Evolutionary conservation across 2,888 invertebrate species (phyloP).

Genomic region (Blera fallax): DNA sequence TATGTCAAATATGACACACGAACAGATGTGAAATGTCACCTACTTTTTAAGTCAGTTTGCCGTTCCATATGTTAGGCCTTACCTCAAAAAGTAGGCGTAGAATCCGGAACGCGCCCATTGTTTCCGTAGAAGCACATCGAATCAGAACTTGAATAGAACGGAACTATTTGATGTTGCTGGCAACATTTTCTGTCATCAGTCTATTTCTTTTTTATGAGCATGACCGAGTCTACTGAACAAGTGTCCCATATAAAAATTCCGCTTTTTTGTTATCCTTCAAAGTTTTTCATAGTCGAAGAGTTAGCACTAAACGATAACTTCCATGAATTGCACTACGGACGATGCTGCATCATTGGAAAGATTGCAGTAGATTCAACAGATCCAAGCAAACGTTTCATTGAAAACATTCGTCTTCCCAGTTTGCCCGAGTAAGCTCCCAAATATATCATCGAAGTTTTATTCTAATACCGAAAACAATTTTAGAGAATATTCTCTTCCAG

Average conservation of each 20-base stretch:
- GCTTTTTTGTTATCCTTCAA: constrained; percentile 76
- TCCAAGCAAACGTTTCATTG: constrained; percentile 70
- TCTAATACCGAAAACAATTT: neutral
- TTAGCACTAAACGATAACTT: constrained; percentile 75
- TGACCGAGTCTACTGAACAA: neutral
- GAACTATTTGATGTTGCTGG: neutral
- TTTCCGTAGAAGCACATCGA: too few species aligned
- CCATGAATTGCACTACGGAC: constrained; percentile 77
- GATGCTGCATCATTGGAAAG: constrained; percentile 78
- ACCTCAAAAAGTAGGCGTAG: too few species aligned
- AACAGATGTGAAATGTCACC: too few species aligned
- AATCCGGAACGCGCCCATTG: too few species aligned
- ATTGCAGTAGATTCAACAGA: constrained; percentile 68
- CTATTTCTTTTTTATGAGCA: constrained; percentile 10
- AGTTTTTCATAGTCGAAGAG: constrained; percentile 78
- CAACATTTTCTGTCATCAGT: neutral
- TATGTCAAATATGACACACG: too few species aligned
- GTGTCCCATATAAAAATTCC: constrained; percentile 38
- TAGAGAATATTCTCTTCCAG: constrained; percentile 76
- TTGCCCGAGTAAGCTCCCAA: constrained; percentile 75
- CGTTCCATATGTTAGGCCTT: too few species aligned
- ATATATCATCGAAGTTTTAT: neutral
- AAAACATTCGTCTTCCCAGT: constrained; percentile 77
- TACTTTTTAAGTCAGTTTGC: too few species aligned
- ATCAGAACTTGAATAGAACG: too few species aligned